Base-by-base conservation (phyloP, 2,797 vertebrate genomes). In the Pipistrellus nathusii region DNA sequence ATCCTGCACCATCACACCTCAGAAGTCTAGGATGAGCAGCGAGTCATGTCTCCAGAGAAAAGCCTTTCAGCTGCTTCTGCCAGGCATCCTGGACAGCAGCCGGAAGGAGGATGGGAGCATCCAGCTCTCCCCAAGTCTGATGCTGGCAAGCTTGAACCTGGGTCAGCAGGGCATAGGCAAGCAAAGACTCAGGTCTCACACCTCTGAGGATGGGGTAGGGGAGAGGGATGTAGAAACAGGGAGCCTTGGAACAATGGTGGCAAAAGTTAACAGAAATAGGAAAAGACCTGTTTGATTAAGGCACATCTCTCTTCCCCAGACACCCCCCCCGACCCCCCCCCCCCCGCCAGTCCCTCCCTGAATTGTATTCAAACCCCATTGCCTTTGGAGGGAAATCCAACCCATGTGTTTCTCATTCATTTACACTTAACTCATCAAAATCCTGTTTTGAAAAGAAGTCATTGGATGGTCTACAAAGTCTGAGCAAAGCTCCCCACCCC, bases 391-490 rank as follows among this genome's bases (percentile, higher is more conserved):
- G 83, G 85, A 95, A 94, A 95, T 95, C 80, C 85, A 97, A 64
- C 66, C 90, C 97, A 97, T 96, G 95, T 97, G 97, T 96, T 97
- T 97, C 88, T 97, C 95, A 97, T 97, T 97, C 96, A 95, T 96
- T 97, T 97, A 96, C 92, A 93, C 96, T 97, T 97, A 97, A 97
- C 96, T 97, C 97, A 97, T 95, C 96, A 96, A 94, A 97, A 97
- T 87, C 95, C 96, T 95, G 94, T 97, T 97, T 97, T 95, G 94
- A 97, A 97, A 97, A 97, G 93, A 97, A 82, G 86, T 92, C 93
- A 94, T 94, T 97, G 95, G 96, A 97, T 93, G 80, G 90, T 93
- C 96, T 97, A 88, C 96, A 97, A 96, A 96, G 95, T 96, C 90
- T 96, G 88, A 96, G 87, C 82, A 83, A 73, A 93, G 84, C 84